phyloP scores from a whole-genome alignment of 92 coral and sea anemone genomes.

The Porites lobata region DNA sequence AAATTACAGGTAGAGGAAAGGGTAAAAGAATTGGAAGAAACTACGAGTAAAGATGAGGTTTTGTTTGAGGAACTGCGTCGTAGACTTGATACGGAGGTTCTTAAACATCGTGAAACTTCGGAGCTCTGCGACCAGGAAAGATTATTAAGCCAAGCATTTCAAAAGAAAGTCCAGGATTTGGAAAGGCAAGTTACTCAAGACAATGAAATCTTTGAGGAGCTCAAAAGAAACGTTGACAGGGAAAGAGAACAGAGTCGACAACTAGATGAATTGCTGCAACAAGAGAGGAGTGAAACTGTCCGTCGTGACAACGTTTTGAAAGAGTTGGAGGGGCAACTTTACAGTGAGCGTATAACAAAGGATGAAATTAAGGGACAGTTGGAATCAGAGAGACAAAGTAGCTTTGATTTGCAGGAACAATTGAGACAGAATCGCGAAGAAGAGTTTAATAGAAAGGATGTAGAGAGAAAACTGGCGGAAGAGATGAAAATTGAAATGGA shows the following conservation, averaged over 20 bases:
- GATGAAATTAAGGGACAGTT: slow-evolving; percentile 30
- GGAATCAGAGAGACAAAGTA: slow-evolving; percentile 30
- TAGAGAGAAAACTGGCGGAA: slow-evolving; percentile 47
- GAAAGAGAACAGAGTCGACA: slow-evolving; percentile 77
- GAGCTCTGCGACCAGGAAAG: slow-evolving; percentile 75
- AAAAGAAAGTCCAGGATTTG: slow-evolving; percentile 68
- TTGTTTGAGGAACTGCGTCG: slow-evolving; percentile 71
- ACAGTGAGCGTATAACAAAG: slow-evolving; percentile 19
- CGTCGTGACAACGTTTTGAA: slow-evolving; percentile 44
- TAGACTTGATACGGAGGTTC: slow-evolving; percentile 63
- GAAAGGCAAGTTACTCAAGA: slow-evolving; percentile 75
- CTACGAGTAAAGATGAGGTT: slow-evolving; percentile 56
- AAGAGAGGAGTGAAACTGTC: slow-evolving; percentile 60
- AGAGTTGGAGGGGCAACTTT: slow-evolving; percentile 44
- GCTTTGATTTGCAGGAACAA: slow-evolving; percentile 30
- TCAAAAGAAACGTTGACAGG: slow-evolving; percentile 60
- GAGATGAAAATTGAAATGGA: slow-evolving; percentile 43
- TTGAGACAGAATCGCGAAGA: slow-evolving; percentile 29
- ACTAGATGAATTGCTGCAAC: slow-evolving; percentile 69
- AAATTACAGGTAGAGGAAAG: slow-evolving; percentile 65
- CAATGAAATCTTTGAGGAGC: slow-evolving; percentile 75
- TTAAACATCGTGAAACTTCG: slow-evolving; percentile 66
- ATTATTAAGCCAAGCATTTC: slow-evolving; percentile 38
- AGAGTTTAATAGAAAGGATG: slow-evolving; percentile 33
- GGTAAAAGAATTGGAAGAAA: slow-evolving; percentile 70